Evolutionary conservation across 2,113 vertebrate species (phyloP).

Genomic region (Egretta garzetta): DNA sequence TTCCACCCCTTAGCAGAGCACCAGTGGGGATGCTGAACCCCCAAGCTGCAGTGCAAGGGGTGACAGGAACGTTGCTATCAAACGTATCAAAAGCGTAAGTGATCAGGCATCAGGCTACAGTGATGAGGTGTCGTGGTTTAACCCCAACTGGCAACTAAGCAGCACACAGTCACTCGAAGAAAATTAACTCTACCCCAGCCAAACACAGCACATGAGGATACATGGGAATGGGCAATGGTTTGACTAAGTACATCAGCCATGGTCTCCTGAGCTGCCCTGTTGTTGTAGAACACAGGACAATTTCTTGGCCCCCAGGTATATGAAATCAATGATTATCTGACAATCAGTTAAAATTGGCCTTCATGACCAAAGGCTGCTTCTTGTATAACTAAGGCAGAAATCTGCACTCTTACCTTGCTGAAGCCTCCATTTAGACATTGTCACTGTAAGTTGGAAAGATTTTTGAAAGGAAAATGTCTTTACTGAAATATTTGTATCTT

Average conservation of each 20-base stretch:
- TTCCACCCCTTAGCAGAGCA: neutral
- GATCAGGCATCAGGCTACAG: neutral
- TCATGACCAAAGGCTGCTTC: neutral
- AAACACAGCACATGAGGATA: neutral
- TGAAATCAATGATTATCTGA: neutral
- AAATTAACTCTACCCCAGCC: neutral
- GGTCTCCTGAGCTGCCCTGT: neutral
- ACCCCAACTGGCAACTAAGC: neutral
- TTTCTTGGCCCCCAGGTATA: neutral
- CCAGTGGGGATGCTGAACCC: neutral
- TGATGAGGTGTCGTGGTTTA: neutral
- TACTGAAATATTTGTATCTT: neutral
- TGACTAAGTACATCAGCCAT: neutral
- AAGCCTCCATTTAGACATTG: neutral
- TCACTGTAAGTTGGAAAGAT: neutral
- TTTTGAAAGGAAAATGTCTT: neutral
- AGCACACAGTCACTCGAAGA: neutral
- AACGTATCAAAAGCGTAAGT: rapidly evolving
- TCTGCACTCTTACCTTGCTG: neutral
- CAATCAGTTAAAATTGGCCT: neutral
- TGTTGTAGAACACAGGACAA: neutral
- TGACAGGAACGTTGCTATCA: neutral
- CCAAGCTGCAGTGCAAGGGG: neutral
- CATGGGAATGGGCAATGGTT: rapidly evolving
- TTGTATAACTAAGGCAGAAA: neutral